These are phyloP conservation scores for Rosalia funebris DNA, from an alignment of 2,888 invertebrate genomes.

Conservation along the genomic window DNA sequence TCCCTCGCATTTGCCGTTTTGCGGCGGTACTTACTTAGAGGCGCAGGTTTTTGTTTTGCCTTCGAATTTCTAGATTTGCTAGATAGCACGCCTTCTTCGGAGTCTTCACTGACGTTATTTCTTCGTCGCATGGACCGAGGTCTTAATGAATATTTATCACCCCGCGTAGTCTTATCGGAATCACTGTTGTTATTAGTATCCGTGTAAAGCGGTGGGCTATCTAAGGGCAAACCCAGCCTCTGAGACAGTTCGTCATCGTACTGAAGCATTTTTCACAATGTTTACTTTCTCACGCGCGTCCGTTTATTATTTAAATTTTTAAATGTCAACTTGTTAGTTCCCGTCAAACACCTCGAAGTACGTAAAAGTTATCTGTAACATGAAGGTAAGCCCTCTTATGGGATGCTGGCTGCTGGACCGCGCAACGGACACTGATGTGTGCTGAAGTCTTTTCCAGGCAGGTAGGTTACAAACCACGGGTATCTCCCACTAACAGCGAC, in stretches of 20 bases:
- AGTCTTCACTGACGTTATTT: constrained; percentile 36
- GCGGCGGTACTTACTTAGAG: constrained; percentile 74
- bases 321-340: constrained; percentile 18
- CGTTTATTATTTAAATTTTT: constrained; percentile 9
- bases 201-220: constrained; percentile 49
- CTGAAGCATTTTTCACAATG: constrained; percentile 51
- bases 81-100: constrained; percentile 36
- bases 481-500: constrained; percentile 34
- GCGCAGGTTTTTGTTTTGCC: constrained; percentile 64
- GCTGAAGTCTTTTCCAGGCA: constrained; percentile 19
- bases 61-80: constrained; percentile 32
- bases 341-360: constrained; percentile 22
- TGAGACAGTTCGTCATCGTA: constrained; percentile 59
- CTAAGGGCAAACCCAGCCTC: constrained; percentile 55
- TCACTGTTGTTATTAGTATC: constrained; percentile 61
- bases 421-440: constrained; percentile 41
- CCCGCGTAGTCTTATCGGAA: constrained; percentile 45
- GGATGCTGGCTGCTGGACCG: constrained; percentile 44
- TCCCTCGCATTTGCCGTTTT: constrained; percentile 77
- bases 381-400: constrained; percentile 2
- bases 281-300: constrained; percentile 17
- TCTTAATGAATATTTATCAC: constrained; percentile 63
- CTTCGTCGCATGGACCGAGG: constrained; percentile 57
- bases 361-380: constrained; percentile 2
- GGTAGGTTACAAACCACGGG: constrained; percentile 17